These are phyloP conservation scores for Chiloscyllium plagiosum DNA, from an alignment of 2,113 vertebrate species.

Conservation along the genomic window DNA sequence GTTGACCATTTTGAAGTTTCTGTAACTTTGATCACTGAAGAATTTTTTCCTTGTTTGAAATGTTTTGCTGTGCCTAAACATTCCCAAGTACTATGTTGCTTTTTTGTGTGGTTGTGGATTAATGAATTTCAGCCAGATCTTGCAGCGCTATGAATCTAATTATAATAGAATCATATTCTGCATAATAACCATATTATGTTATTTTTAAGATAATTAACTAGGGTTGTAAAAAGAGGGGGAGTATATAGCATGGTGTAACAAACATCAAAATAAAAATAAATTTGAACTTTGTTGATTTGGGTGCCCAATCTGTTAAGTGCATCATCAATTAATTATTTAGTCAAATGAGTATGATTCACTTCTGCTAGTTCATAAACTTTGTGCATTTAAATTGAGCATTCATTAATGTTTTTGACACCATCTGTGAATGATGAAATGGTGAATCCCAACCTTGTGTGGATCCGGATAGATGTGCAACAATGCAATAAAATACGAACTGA, in stretches of 20 bases:
- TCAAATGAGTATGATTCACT: not conserved
- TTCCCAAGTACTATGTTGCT: not conserved
- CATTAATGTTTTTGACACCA: not conserved
- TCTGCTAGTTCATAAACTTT: not conserved
- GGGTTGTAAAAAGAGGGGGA: not conserved
- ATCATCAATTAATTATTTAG: not conserved
- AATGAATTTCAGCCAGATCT: not conserved
- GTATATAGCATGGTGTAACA: not conserved
- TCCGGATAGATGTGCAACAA: not conserved
- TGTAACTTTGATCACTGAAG: slow-evolving; percentile 28
- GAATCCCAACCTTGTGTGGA: not conserved
- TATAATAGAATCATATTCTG: not conserved
- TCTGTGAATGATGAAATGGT: not conserved
- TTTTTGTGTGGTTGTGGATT: not conserved
- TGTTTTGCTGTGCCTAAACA: not conserved
- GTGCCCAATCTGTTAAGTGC: not conserved
- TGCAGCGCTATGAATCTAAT: not conserved
- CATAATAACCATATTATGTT: not conserved
- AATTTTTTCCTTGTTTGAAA: slow-evolving; percentile 32
- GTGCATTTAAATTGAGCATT: not conserved
- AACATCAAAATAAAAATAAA: not conserved
- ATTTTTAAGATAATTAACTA: too few species aligned
- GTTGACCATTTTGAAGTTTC: not conserved
- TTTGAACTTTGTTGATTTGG: not conserved
- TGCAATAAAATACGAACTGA: not conserved